Base-by-base conservation (phyloP, 2,888 invertebrate genomes). In the Rhorus exstirpatorius region DNA sequence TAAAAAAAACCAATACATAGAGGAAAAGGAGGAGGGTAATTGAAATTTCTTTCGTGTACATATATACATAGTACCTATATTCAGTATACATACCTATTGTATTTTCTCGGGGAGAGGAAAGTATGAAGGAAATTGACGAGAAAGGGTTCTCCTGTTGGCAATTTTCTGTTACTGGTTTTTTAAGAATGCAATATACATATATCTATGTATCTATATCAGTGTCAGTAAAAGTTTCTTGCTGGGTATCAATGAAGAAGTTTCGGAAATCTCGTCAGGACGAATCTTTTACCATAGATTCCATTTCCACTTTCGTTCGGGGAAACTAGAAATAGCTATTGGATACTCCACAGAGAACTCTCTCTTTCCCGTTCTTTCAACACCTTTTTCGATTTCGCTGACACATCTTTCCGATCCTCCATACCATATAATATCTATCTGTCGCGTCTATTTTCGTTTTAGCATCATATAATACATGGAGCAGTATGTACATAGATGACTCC, bases 351-450 rank as follows among this genome's bases (percentile, higher is more conserved):
- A 60, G 71, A 31, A 46, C 44, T 49, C 17, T 51, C 38, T 49
- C 24, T 60, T 24, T 53, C 61, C 35, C 17, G 67, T 51, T 35
- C 63, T 46, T 70, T 58, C 58, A 76, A 58, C 24, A 53, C 26
- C 38, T 55, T 19, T 21, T 61, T 55, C 68, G 21, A 76, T 70
- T 80, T 24, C 61, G 49, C 71, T 49, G 71, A 72, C 58, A 55
- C 67, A 61, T 70, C 68, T 61, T 41, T 61, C 70, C 19, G 35
- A 70, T 58, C 49, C 61, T 77, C 46, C 61, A 58, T 61, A 68
- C 67, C 55, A 63, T 70, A 70, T 65, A 80, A 24, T 61, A 63
- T 53, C 70, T 53, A 51, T 70, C 61, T 21, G 49, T 80, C 41
- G 53, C 67, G 21, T 55, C 12, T 46, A 51, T 44, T 68, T 53